Conservation (phyloP, 2,797 vertebrate genomes). For the Clamator glandarius region DNA sequence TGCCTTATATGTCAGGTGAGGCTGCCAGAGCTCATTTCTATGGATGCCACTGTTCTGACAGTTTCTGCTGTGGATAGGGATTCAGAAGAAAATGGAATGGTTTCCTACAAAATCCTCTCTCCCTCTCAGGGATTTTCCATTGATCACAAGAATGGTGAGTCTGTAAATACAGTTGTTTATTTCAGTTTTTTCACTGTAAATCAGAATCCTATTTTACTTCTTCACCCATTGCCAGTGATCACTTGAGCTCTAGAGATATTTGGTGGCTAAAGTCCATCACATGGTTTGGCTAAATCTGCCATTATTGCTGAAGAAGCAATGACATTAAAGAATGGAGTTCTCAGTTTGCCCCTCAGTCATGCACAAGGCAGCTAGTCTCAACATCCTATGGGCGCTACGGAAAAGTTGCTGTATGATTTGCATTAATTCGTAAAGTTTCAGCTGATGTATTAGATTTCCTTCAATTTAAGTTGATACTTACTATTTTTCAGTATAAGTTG, state of each 20-base stretch:
- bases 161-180: neutral
- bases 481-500: neutral
- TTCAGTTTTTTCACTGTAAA: neutral
- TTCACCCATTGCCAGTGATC: neutral
- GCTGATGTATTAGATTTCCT: neutral
- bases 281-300: neutral
- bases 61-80: constrained; percentile 86
- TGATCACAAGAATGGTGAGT: constrained; percentile 85
- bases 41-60: constrained; percentile 76
- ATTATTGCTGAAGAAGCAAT: neutral
- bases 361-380: neutral
- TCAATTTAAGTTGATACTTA: neutral
- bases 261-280: neutral
- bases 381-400: neutral
- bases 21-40: constrained; percentile 80
- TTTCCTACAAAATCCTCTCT: constrained; percentile 88
- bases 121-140: constrained; percentile 84
- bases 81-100: constrained; percentile 77
- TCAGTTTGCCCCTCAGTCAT: neutral
- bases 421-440: neutral
- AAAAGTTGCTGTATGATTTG: neutral
- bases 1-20: constrained; percentile 76
- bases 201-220: neutral
- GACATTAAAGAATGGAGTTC: neutral
- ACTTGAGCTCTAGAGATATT: neutral